A percentile compares a stretch with the other conserved stretches of the same genome.
phyloP scores from a whole-genome alignment of 2,888 invertebrate genomes.

The Tuta absoluta region DNA sequence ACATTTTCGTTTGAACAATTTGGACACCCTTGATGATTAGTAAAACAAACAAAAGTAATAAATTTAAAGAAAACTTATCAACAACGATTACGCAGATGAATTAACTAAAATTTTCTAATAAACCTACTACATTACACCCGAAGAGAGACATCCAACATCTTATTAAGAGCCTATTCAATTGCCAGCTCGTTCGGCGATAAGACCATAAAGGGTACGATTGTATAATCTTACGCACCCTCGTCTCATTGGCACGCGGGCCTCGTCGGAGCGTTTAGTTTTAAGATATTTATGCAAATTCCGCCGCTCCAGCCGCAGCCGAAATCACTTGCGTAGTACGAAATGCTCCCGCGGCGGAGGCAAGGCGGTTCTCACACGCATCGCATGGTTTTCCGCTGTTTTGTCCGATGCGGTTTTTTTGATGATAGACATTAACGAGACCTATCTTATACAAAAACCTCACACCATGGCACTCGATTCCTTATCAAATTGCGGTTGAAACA shows the following conservation, averaged over 20 bases:
- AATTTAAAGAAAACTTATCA: background rate
- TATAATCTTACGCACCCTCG: conserved; percentile 37
- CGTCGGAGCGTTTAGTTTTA: conserved; percentile 44
- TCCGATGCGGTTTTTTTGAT: no score
- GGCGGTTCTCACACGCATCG: background rate
- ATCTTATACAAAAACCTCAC: no score
- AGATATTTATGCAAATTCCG: conserved; percentile 44
- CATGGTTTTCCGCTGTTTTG: background rate
- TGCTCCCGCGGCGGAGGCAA: conserved; percentile 11
- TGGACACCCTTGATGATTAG: no score
- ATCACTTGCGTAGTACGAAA: conserved; percentile 34
- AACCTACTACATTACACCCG: conserved; percentile 20
- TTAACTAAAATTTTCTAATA: conserved; percentile 10
- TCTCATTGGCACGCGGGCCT: conserved; percentile 42
- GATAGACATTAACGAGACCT: no score
- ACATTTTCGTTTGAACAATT: no score
- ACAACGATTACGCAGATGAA: background rate
- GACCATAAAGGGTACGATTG: conserved; percentile 24
- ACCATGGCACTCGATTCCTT: no score
- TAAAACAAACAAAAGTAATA: background rate
- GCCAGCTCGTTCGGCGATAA: conserved; percentile 28
- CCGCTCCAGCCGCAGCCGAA: conserved; percentile 35
- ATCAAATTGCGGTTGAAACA: no score
- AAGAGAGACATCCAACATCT: conserved; percentile 19
- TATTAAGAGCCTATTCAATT: conserved; percentile 24